These are phyloP conservation scores for Pycnonotus jocosus DNA, from an alignment of 2,113 vertebrate genomes.

Conservation along the genomic window DNA sequence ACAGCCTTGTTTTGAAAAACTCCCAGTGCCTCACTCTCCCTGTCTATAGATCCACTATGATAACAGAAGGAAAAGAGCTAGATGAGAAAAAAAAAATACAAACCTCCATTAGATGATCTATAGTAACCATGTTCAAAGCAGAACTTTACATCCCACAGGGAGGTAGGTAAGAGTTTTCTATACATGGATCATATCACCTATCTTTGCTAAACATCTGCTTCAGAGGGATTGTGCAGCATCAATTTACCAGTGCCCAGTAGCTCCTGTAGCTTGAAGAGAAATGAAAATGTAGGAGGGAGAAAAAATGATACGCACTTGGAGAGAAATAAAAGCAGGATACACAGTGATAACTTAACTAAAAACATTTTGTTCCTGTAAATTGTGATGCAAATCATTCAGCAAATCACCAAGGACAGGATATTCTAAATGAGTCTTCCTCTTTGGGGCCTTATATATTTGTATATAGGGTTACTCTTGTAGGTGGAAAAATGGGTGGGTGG, in stretches of 20 bases:
- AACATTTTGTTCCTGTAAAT: not conserved
- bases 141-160: not conserved
- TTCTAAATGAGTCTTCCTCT: not conserved
- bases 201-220: not conserved
- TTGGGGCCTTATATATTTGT: not conserved
- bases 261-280: not conserved
- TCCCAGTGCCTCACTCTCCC: not conserved
- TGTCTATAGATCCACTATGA: not conserved
- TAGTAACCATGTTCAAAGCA: not conserved
- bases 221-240: not conserved
- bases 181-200: not conserved
- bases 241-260: not conserved
- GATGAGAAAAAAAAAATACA: not conserved
- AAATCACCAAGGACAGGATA: not conserved
- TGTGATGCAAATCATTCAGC: not conserved
- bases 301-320: not conserved
- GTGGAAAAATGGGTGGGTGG: constrained; percentile 23
- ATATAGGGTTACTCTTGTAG: not conserved
- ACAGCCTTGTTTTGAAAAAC: not conserved
- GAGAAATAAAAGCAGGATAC: not conserved
- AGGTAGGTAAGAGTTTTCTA: not conserved
- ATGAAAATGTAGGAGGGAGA: not conserved
- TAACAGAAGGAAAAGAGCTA: not conserved
- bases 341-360: not conserved
- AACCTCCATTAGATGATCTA: not conserved